Evolutionary conservation across 2,113 vertebrate species (phyloP).

Genomic region (Fulmarus glacialis): DNA sequence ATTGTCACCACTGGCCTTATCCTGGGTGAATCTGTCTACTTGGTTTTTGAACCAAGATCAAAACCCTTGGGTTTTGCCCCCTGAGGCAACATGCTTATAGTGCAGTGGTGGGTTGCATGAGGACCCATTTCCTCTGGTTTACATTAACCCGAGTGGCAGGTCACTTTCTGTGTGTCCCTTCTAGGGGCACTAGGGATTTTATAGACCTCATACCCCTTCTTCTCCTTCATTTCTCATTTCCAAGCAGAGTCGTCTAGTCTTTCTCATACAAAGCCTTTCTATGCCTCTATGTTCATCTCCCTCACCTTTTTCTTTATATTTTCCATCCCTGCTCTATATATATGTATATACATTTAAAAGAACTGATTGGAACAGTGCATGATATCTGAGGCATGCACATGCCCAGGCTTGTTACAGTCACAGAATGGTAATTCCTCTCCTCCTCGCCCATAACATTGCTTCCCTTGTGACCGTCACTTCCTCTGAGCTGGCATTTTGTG

Average conservation of each 20-base stretch:
- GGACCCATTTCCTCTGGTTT: not conserved
- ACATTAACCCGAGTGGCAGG: fast-evolving
- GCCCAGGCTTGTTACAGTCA: not conserved
- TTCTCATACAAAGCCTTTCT: not conserved
- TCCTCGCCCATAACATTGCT: not conserved
- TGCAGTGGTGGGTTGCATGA: not conserved
- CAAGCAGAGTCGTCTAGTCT: not conserved
- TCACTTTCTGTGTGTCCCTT: not conserved
- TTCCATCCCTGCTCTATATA: not conserved
- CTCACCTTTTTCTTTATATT: not conserved
- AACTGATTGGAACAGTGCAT: not conserved
- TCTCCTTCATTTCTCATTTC: not conserved
- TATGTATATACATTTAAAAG: not conserved
- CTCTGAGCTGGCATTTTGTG: not conserved
- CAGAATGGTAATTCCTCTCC: not conserved
- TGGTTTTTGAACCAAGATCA: not conserved
- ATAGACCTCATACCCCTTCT: not conserved
- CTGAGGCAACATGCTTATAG: not conserved
- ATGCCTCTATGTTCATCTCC: not conserved
- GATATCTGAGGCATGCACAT: not conserved
- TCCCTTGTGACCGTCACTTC: not conserved
- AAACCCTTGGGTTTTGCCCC: not conserved
- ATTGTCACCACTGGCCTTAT: not conserved
- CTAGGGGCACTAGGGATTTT: not conserved
- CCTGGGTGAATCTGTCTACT: not conserved